These are phyloP conservation scores for Gallinago undulata DNA, from an alignment of 2,113 vertebrate species.

Conservation along the genomic window DNA sequence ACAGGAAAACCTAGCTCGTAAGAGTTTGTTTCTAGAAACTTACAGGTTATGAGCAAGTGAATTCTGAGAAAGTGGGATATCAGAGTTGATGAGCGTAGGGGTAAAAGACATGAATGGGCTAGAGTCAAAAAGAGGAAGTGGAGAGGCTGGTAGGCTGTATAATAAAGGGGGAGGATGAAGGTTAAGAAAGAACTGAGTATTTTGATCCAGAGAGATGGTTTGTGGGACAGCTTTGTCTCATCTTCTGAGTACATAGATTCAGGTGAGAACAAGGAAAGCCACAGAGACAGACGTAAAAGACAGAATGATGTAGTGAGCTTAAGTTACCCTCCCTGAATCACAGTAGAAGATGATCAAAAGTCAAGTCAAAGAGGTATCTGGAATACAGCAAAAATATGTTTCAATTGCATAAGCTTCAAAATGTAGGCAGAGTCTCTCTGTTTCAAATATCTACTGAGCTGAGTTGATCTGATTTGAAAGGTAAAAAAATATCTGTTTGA, in stretches of 20 bases:
- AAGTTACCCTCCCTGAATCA: not conserved
- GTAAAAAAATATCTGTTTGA: not conserved
- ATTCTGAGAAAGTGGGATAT: not conserved
- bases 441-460: not conserved
- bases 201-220: not conserved
- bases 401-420: not conserved
- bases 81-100: not conserved
- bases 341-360: not conserved
- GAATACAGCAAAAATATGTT: not conserved
- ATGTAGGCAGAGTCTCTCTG: not conserved
- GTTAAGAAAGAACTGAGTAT: not conserved
- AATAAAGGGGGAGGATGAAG: not conserved
- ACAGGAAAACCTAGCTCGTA: not conserved
- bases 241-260: not conserved
- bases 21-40: slow-evolving; percentile 1
- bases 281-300: not conserved
- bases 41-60: not conserved
- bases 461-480: not conserved
- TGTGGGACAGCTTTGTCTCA: slow-evolving; percentile 7
- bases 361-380: not conserved
- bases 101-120: not conserved
- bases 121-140: not conserved
- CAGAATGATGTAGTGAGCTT: not conserved
- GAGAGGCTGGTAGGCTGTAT: not conserved
- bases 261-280: slow-evolving; percentile 1